Evolutionary conservation across 2,113 vertebrate genomes (phyloP).

Genomic region (Colius striatus): DNA sequence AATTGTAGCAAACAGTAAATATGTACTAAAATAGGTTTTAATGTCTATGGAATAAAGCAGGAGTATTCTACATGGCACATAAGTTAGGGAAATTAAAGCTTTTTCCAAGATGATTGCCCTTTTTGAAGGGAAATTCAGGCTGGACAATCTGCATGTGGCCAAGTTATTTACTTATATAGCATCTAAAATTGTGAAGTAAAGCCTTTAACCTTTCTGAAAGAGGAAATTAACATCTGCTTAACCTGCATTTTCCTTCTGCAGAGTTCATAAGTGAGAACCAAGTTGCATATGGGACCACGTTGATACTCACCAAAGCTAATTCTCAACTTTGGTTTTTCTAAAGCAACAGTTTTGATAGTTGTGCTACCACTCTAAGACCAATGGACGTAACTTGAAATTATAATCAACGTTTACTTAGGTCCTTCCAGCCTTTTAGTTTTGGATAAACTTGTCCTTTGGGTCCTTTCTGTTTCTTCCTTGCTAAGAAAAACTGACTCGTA

Average conservation of each 20-base stretch:
- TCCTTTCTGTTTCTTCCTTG: neutral
- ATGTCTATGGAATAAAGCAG: slow-evolving; percentile 27
- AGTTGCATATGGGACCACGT: neutral
- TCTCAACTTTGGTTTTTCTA: neutral
- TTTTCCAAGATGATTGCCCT: neutral
- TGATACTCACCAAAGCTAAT: neutral
- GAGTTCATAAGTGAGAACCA: neutral
- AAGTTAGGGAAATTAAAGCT: slow-evolving; percentile 3
- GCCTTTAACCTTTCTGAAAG: slow-evolving; percentile 9
- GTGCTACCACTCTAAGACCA: neutral
- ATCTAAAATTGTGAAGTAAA: slow-evolving; percentile 21
- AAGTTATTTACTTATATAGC: neutral
- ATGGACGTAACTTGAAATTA: neutral
- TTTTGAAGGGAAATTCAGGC: neutral
- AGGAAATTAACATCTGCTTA: neutral
- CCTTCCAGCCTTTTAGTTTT: neutral
- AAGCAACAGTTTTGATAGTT: neutral
- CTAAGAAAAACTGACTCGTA: neutral
- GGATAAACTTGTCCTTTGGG: neutral
- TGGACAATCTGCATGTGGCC: neutral
- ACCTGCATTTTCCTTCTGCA: neutral
- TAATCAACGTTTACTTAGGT: neutral
- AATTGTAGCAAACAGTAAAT: neutral
- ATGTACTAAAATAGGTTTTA: neutral
- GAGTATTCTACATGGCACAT: neutral